These are phyloP conservation scores for Manis crassicaudata DNA, from an alignment of 2,797 vertebrate species.

Conservation along the genomic window DNA sequence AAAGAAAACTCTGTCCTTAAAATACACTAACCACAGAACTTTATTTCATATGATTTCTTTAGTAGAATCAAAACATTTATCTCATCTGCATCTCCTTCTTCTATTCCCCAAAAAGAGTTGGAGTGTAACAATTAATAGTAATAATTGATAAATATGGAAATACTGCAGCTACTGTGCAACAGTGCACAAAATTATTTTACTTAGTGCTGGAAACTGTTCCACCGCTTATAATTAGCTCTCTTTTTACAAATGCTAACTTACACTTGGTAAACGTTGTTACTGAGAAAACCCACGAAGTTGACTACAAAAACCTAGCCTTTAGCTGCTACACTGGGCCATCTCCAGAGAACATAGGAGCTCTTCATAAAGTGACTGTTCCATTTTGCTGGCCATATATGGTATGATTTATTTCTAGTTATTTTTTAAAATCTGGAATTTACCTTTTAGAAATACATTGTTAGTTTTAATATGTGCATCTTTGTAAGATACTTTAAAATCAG, in stretches of 20 bases:
- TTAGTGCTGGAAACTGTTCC: neutral
- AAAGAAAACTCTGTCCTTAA: neutral
- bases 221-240: neutral
- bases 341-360: neutral
- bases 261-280: neutral
- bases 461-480: neutral
- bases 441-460: neutral
- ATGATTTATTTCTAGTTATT: neutral
- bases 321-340: fast-evolving
- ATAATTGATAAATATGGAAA: neutral
- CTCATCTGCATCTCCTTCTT: neutral
- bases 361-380: neutral
- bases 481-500: neutral
- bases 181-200: neutral
- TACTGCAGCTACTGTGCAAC: neutral
- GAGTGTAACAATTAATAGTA: neutral
- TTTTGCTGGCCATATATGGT: neutral
- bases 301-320: neutral
- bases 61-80: neutral
- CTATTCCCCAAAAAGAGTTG: neutral
- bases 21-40: neutral
- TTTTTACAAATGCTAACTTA: neutral
- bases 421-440: neutral
- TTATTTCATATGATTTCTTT: neutral
- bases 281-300: neutral